These are phyloP conservation scores for Epizoanthus illoricatus DNA, from an alignment of 92 coral and sea anemone genomes.

Conservation along the genomic window DNA sequence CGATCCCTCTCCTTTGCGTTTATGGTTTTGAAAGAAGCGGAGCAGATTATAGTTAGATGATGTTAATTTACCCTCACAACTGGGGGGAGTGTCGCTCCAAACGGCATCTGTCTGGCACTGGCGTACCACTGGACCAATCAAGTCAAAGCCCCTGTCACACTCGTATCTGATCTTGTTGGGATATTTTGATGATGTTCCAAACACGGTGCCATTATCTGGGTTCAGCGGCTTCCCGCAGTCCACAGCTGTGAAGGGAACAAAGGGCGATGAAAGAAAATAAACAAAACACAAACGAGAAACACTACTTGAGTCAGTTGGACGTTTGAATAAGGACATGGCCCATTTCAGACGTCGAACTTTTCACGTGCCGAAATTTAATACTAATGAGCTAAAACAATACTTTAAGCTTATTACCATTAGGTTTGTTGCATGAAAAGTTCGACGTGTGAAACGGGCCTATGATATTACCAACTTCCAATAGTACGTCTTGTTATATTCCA, in stretches of 20 bases:
- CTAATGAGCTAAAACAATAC: too few species aligned
- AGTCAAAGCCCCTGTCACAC: conserved; percentile 69
- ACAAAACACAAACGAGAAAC: neutral
- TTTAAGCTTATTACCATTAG: too few species aligned
- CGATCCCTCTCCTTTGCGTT: too few species aligned
- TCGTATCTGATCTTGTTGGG: conserved; percentile 56
- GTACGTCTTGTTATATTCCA: too few species aligned
- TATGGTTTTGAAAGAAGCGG: too few species aligned
- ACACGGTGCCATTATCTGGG: conserved; percentile 52
- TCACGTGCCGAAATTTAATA: too few species aligned
- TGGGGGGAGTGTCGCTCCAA: conserved; percentile 67
- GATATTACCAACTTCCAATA: too few species aligned
- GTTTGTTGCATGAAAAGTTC: too few species aligned
- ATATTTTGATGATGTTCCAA: conserved; percentile 51
- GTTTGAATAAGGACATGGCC: too few species aligned
- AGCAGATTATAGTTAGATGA: neutral
- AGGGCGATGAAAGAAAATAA: neutral
- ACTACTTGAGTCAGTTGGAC: neutral
- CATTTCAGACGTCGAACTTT: too few species aligned
- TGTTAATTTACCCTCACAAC: conserved; percentile 51
- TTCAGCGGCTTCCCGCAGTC: conserved; percentile 63
- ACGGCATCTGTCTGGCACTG: conserved; percentile 65
- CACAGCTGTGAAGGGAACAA: conserved; percentile 40
- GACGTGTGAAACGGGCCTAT: too few species aligned
- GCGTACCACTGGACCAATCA: conserved; percentile 60